These are phyloP conservation scores for Limnephilus rhombicus DNA, from an alignment of 2,888 invertebrate species.

Conservation along the genomic window DNA sequence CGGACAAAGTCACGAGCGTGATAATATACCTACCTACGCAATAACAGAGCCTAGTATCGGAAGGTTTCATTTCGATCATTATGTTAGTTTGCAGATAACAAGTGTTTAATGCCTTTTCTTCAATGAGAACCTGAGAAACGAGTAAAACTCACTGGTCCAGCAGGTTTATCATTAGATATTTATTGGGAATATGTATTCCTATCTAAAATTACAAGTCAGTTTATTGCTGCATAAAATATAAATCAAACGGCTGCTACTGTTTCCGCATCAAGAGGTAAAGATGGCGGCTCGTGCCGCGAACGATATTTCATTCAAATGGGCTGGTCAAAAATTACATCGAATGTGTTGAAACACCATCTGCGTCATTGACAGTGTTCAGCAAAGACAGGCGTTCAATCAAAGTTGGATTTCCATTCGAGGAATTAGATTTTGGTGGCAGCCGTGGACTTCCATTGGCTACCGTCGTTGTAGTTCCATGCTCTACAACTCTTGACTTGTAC, in stretches of 20 bases:
- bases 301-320: conserved; percentile 35
- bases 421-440: conserved; percentile 42
- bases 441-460: conserved; percentile 45
- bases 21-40: not conserved
- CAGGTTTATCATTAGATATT: not conserved
- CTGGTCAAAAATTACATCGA: conserved; percentile 5
- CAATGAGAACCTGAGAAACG: not conserved
- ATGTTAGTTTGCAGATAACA: not conserved
- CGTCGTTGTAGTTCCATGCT: conserved; percentile 48
- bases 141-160: not conserved
- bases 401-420: conserved; percentile 47
- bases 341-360: conserved; percentile 41
- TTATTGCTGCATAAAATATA: not conserved
- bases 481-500: not conserved
- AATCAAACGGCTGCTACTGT: conserved; percentile 23
- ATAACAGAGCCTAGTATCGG: not conserved
- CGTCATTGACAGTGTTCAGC: conserved; percentile 23
- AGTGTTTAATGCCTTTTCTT: not conserved
- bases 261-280: not conserved
- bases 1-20: not conserved
- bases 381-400: conserved; percentile 52
- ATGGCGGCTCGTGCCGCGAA: conserved; percentile 43
- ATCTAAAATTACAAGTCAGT: not conserved
- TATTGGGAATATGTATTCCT: not conserved
- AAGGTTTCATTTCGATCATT: not conserved